Percentiles rank a stretch among this genome's conserved stretches.
These are phyloP conservation scores for Drosophila nannoptera DNA, from an alignment of 1,140 invertebrate genomes.

Conservation along the genomic window DNA sequence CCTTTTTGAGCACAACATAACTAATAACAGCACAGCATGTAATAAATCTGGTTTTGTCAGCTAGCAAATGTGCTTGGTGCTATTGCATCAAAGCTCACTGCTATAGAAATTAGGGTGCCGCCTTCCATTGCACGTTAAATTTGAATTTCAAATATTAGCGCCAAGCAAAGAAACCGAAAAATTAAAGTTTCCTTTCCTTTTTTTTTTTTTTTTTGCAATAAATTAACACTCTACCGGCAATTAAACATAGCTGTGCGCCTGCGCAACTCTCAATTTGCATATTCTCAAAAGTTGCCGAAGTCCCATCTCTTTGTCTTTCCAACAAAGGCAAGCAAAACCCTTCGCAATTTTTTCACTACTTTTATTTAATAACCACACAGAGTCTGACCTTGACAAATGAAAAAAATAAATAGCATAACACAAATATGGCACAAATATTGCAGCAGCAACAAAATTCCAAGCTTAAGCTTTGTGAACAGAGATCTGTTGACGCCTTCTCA, in stretches of 20 bases:
- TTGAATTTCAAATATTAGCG: slow-evolving; percentile 1
- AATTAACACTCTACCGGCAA: background rate
- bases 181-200: too few species aligned
- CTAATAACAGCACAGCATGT: background rate
- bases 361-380: background rate
- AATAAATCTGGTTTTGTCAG: background rate
- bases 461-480: slow-evolving; percentile 52
- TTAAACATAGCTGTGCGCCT: background rate
- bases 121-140: background rate
- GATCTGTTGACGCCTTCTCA: slow-evolving; percentile 49
- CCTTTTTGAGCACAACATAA: slow-evolving; percentile 6
- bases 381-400: slow-evolving; percentile 54
- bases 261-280: background rate
- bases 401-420: background rate
- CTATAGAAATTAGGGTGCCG: background rate
- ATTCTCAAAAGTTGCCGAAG: background rate
- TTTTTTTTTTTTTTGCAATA: background rate
- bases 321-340: slow-evolving; percentile 5
- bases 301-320: background rate
- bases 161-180: too few species aligned
- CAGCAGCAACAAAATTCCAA: slow-evolving; percentile 19
- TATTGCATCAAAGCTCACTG: background rate
- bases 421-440: slow-evolving; percentile 64
- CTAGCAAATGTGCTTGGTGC: background rate
- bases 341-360: slow-evolving; percentile 10